A percentile compares a stretch with the other conserved stretches of the same genome.
These are phyloP conservation scores for Andrena trimmerana DNA, from an alignment of 2,888 invertebrate species.

Conservation along the genomic window DNA sequence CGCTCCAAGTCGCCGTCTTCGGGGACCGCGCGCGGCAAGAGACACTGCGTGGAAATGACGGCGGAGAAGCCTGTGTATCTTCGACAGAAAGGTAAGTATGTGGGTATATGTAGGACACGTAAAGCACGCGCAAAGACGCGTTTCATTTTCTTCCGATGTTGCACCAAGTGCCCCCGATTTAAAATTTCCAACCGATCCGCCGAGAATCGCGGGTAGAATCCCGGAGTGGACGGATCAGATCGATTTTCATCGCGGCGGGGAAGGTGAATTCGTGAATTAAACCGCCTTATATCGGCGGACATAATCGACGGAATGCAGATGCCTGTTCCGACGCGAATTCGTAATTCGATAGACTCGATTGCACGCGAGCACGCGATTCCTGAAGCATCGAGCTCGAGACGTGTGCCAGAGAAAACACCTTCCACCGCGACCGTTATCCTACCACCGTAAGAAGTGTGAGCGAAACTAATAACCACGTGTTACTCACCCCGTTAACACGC, in stretches of 20 bases:
- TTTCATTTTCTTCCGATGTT: too few relatives aligned
- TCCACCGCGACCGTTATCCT: background rate
- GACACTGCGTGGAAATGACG: conserved; percentile 70
- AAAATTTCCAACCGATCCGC: background rate
- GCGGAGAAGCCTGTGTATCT: conserved; percentile 79
- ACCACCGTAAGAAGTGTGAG: background rate
- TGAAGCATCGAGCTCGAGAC: conserved; percentile 23
- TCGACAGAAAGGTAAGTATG: conserved; percentile 77
- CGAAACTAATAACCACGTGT: conserved; percentile 14
- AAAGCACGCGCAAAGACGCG: background rate
- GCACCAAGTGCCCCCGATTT: too few relatives aligned
- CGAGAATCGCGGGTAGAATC: background rate
- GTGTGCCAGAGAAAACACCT: conserved; percentile 2
- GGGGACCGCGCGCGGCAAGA: conserved; percentile 43
- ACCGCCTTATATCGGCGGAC: conserved; percentile 65
- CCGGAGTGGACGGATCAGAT: conserved; percentile 50
- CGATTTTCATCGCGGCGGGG: conserved; percentile 47
- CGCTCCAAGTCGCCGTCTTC: conserved; percentile 25
- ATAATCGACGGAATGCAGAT: conserved; percentile 78
- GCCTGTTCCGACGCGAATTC: conserved; percentile 77
- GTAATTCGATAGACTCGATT: conserved; percentile 78
- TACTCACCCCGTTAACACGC: conserved; percentile 3
- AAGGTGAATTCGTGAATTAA: conserved; percentile 54
- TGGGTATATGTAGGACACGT: too few relatives aligned
- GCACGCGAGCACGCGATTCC: conserved; percentile 75